A percentile compares a stretch with the other conserved stretches of the same genome.
Conservation (phyloP, 2,888 invertebrate genomes). For the Drosophila mettleri region DNA sequence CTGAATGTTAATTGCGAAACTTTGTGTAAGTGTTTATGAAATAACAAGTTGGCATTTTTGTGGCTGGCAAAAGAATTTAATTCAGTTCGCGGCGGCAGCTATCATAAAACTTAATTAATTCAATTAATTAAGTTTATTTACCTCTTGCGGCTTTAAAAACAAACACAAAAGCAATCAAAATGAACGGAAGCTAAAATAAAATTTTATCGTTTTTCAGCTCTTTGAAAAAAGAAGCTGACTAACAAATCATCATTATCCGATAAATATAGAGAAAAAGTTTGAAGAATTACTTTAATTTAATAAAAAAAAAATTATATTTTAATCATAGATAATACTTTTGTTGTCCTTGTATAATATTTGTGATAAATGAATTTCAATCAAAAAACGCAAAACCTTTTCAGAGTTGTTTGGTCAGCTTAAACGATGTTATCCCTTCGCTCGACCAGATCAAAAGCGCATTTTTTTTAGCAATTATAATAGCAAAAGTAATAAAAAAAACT, state of each 20-base stretch:
- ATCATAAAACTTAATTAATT: background rate
- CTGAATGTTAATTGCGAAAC: conserved; percentile 7
- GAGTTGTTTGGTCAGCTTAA: background rate
- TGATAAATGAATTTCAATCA: background rate
- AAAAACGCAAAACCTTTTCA: background rate
- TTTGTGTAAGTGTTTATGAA: conserved; percentile 9
- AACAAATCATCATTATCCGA: background rate
- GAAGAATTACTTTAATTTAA: background rate
- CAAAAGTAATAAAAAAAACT: background rate
- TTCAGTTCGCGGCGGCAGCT: background rate
- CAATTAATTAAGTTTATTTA: background rate
- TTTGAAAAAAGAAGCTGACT: background rate
- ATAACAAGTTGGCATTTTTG: background rate
- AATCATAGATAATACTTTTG: background rate
- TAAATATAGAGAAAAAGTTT: background rate
- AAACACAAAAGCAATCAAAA: background rate
- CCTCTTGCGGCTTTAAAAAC: background rate
- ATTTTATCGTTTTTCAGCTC: background rate
- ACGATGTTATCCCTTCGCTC: background rate
- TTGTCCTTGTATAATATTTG: background rate
- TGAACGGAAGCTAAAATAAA: background rate
- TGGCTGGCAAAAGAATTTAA: background rate
- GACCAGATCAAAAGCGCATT: background rate
- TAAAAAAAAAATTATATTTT: background rate
- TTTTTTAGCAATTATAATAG: background rate